Evolutionary conservation across 1,140 invertebrate species (phyloP).

Genomic region (Drosophila guanche): DNA sequence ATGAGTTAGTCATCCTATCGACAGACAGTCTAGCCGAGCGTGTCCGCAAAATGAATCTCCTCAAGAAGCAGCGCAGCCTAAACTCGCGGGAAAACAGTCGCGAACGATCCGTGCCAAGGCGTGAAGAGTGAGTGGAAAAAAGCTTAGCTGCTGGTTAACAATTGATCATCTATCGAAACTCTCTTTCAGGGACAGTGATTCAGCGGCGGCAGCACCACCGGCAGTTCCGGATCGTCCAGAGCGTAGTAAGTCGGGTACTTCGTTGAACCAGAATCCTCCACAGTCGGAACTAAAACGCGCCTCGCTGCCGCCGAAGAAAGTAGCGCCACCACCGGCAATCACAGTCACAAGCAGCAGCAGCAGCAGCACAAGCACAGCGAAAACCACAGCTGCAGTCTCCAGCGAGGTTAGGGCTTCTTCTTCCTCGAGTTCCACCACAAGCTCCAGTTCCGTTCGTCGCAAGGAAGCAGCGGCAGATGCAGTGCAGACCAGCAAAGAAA

Average conservation of each 20-base stretch:
- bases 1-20: constrained; percentile 85
- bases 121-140: constrained; percentile 54
- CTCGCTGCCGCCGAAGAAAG: constrained; percentile 72
- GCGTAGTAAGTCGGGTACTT: constrained; percentile 65
- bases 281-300: constrained; percentile 58
- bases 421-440: constrained; percentile 31
- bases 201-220: constrained; percentile 52
- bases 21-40: constrained; percentile 86
- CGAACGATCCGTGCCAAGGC: constrained; percentile 81
- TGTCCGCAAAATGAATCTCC: constrained; percentile 86
- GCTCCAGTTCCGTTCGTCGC: constrained; percentile 41
- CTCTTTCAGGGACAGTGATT: constrained; percentile 52
- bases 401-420: constrained; percentile 39
- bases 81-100: constrained; percentile 85
- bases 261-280: constrained; percentile 44
- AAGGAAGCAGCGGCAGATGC: constrained; percentile 71
- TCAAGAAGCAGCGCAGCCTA: constrained; percentile 85
- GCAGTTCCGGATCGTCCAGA: constrained; percentile 75
- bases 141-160: background rate
- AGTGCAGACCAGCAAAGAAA: constrained; percentile 60
- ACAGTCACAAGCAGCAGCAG: constrained; percentile 17
- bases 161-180: background rate
- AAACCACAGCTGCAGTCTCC: constrained; percentile 82
- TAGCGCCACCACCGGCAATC: constrained; percentile 37
- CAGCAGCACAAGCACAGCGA: constrained; percentile 19